phyloP scores from a whole-genome alignment of 2,113 vertebrate genomes.

The Saccopteryx bilineata region DNA sequence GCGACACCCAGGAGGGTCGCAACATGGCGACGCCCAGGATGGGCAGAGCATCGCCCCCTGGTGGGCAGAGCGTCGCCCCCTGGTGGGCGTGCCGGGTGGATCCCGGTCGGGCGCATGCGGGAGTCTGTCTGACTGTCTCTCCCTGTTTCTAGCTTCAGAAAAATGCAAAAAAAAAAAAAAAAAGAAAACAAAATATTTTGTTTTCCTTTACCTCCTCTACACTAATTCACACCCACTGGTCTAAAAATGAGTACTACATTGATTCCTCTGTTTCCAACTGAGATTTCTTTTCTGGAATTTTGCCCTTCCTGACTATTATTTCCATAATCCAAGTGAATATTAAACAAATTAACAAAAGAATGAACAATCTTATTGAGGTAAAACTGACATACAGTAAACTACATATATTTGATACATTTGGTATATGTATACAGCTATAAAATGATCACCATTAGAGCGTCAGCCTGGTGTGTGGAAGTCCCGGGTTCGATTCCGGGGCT shows the following conservation, averaged over 20 bases:
- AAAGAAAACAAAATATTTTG: not conserved
- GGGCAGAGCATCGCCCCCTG: no score
- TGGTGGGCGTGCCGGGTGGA: no score
- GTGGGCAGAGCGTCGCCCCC: no score
- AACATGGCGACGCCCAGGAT: no score
- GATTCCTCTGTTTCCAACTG: not conserved
- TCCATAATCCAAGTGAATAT: not conserved
- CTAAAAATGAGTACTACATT: not conserved
- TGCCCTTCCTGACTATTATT: not conserved
- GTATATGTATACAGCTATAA: not conserved
- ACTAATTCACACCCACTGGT: not conserved
- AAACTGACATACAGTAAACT: not conserved
- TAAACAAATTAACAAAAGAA: slow-evolving; percentile 17
- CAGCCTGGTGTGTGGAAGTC: no score
- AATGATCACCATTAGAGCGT: not conserved
- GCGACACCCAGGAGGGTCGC: no score
- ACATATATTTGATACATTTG: not conserved
- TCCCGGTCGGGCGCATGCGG: no score
- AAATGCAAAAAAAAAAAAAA: not conserved
- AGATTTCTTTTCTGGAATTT: not conserved
- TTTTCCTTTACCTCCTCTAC: not conserved
- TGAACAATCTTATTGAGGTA: not conserved
- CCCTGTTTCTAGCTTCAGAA: no score
- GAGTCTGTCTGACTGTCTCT: no score
- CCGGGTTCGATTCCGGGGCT: no score